Base-by-base conservation (phyloP, 2,113 vertebrate species). In the Phylloscopus trochiloides region DNA sequence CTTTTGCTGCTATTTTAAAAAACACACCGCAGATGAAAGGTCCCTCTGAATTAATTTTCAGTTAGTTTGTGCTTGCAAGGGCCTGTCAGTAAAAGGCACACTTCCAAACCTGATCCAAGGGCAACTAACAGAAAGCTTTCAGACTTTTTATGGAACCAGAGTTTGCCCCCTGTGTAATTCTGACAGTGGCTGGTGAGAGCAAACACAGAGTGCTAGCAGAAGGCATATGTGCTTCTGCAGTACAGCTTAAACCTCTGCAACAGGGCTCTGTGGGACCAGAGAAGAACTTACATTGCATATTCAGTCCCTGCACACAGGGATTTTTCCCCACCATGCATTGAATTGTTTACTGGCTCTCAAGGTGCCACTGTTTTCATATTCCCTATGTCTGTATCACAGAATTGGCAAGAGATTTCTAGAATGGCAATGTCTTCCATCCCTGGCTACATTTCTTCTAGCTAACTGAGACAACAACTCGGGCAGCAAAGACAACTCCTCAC, bases 241-340 rank as follows among this genome's bases (percentile, higher is more conserved):
- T 14, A 11, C 62, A 89, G 24, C 16, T 62, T 50, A 67, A 75
- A 48, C 31, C 54, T 78, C 58, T 58, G 42, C 36, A 62, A 25
- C 4, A 43, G 54, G 5, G 2, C 20, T 61, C 47, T 50, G 24
- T 34, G 48, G 48, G 24, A 67, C 26, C 26, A 6, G 26, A 32
- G 45, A 21, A 48, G 28, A 74, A 6, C 47, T 34, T 2, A 0
- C 45, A 6, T 20, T 48, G 34, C 4, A 0, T 24, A 12, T 16
- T 38, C 47, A 47, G 5, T 3, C 34, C n/a, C 8, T 61, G 57
- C 4, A 17, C 13, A 20, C 2, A 1, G 40, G 20, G 14, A 2
- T 58, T 66, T 63, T 14, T 3, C 9, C 9, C 14, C 42, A 36
- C 20, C 36, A 16, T 0, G 0, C 4, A 14, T 2, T 17, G 22